These are phyloP conservation scores for Strigamia crassipes DNA, from an alignment of 2,888 invertebrate genomes.

Conservation along the genomic window DNA sequence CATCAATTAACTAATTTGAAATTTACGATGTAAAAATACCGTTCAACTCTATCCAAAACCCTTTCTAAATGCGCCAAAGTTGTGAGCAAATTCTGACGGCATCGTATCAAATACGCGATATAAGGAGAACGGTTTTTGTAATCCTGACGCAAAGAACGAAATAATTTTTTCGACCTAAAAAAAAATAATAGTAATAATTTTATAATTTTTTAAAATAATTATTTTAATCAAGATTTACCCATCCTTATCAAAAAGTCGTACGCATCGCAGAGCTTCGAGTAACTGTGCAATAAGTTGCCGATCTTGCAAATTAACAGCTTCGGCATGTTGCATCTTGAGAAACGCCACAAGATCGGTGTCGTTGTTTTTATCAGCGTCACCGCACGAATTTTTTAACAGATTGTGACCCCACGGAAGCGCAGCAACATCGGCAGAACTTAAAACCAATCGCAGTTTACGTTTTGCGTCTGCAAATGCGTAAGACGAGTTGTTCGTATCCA, in stretches of 20 bases:
- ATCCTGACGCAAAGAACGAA: constrained; percentile 75
- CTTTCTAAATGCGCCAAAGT: constrained; percentile 74
- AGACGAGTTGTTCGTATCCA: constrained; percentile 65
- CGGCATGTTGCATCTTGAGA: constrained; percentile 76
- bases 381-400: not conserved
- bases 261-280: constrained; percentile 80
- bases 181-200: constrained; percentile 39
- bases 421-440: constrained; percentile 77
- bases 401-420: constrained; percentile 50
- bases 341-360: constrained; percentile 67
- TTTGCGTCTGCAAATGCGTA: constrained; percentile 74
- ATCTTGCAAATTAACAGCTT: constrained; percentile 79
- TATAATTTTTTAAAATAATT: not conserved
- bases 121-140: constrained; percentile 77
- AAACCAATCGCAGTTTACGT: constrained; percentile 84
- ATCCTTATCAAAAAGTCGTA: constrained; percentile 71
- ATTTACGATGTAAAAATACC: constrained; percentile 54
- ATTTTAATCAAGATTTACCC: constrained; percentile 58
- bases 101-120: constrained; percentile 78
- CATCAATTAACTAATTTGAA: not conserved
- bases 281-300: constrained; percentile 76
- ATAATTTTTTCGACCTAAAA: constrained; percentile 72
- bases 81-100: constrained; percentile 77
- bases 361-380: constrained; percentile 49
- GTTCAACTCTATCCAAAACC: constrained; percentile 60